Base-by-base conservation (phyloP, 1,140 invertebrate genomes). In the Venustaconcha ellipsiformis region DNA sequence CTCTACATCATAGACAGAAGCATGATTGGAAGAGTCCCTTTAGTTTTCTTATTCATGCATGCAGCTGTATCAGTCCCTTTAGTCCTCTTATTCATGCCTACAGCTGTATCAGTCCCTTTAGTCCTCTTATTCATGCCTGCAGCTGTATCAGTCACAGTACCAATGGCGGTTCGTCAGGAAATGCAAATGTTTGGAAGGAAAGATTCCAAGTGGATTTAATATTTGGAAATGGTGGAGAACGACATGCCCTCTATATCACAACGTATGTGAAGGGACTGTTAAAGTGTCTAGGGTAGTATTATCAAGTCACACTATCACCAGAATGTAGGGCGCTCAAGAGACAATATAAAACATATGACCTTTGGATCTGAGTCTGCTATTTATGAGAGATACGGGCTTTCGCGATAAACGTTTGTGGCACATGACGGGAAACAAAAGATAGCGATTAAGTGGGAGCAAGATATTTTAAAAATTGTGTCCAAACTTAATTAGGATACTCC, bases 11-110 rank as follows among this genome's bases (percentile, higher is more conserved):
- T 23, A n/a, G 58, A 14, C 26, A 74, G 23, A 64, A 68, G 57
- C 17, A 17, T 11, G 55, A 72, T 55, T 74, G 76, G 76, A 64
- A 69, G 30, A 67, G 70, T 17, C 63, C 64, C 30, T 66, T 74
- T n/a, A 57, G 65, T 30, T 26, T 11, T 57, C 2, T 55, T 76
- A 57, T 74, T 5, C 67, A 59, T 57, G 63, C 71, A 1, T 74
- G 70, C 26, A 69, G 76, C 23, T 37, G 72, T 57, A 76, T 65
- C 1, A n/a, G 30, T 11, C 64, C n/a, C n/a, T n/a, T n/a, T n/a
- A n/a, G n/a, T n/a, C 30, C 30, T 58, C 13, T 55, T 76, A 57
- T 74, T 5, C 67, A 59, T 57, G 63, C 71, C 17, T 74, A 74
- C 26, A 69, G 76, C 23, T 37, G 72, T 57, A 76, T 65, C 1